These are phyloP conservation scores for Cyrtonyx montezumae DNA, from an alignment of 2,113 vertebrate genomes.

Conservation along the genomic window DNA sequence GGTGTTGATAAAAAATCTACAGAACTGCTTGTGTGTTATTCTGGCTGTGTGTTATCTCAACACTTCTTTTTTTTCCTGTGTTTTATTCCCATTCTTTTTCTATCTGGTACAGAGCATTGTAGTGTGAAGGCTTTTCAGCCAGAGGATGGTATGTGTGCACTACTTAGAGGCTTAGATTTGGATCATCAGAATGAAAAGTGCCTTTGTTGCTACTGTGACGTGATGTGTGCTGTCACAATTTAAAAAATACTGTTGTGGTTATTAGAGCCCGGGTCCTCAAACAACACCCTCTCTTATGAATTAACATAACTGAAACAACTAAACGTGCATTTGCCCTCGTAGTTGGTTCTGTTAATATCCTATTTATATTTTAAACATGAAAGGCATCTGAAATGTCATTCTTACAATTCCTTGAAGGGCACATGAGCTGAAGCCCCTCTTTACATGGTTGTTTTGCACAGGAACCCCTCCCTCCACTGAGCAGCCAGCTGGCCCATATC, in stretches of 20 bases:
- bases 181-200: neutral
- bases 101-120: neutral
- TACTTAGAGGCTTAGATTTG: neutral
- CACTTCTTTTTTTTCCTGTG: neutral
- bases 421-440: neutral
- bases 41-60: neutral
- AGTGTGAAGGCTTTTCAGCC: neutral
- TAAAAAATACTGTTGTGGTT: neutral
- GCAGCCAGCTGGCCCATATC: conserved; percentile 83
- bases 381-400: neutral
- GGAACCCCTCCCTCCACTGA: conserved; percentile 85
- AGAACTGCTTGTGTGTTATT: neutral
- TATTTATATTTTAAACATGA: neutral
- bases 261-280: neutral
- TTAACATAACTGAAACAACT: neutral
- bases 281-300: neutral
- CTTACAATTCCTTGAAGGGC: neutral
- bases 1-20: neutral
- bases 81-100: neutral
- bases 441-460: conserved; percentile 42
- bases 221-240: conserved; percentile 2
- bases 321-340: rapidly evolving
- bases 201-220: conserved; percentile 1
- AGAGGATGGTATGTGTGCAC: neutral
- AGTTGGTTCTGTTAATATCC: neutral